Evolutionary conservation across 2,797 vertebrate species (phyloP).

Genomic region (Brachyrhaphis roseni): DNA sequence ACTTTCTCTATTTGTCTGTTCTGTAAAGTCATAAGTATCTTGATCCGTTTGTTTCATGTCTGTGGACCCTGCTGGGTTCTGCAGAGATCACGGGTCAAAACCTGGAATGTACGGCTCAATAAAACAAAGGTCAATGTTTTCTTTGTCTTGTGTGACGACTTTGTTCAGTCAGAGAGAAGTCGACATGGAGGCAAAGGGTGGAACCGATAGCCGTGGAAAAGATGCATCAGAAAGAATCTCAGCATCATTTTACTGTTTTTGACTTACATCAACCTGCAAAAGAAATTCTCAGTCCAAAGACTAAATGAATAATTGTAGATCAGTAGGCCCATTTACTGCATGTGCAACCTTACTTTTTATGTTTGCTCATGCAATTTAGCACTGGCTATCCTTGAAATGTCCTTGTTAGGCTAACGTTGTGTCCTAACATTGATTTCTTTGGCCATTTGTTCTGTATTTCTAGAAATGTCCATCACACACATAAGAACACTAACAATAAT

Average conservation of each 20-base stretch:
- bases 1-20: slow-evolving; percentile 32
- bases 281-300: neutral
- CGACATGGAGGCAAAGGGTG: neutral
- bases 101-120: slow-evolving; percentile 28
- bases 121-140: slow-evolving; percentile 18
- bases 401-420: too few relatives aligned
- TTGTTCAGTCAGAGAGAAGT: neutral
- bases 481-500: too few relatives aligned
- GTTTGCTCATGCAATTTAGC: too few relatives aligned
- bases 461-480: too few relatives aligned
- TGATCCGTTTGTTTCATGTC: slow-evolving; percentile 15
- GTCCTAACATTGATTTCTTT: too few relatives aligned
- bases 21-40: slow-evolving; percentile 1
- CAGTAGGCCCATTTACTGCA: too few relatives aligned
- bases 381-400: too few relatives aligned
- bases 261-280: neutral
- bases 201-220: neutral
- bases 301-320: too few relatives aligned
- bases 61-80: slow-evolving; percentile 10
- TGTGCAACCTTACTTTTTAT: too few relatives aligned
- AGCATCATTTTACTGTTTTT: neutral
- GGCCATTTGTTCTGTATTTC: too few relatives aligned
- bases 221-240: neutral
- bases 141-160: slow-evolving; percentile 3
- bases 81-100: neutral